phyloP scores from a whole-genome alignment of 2,113 vertebrate species.

The Sinosuthora webbiana region DNA sequence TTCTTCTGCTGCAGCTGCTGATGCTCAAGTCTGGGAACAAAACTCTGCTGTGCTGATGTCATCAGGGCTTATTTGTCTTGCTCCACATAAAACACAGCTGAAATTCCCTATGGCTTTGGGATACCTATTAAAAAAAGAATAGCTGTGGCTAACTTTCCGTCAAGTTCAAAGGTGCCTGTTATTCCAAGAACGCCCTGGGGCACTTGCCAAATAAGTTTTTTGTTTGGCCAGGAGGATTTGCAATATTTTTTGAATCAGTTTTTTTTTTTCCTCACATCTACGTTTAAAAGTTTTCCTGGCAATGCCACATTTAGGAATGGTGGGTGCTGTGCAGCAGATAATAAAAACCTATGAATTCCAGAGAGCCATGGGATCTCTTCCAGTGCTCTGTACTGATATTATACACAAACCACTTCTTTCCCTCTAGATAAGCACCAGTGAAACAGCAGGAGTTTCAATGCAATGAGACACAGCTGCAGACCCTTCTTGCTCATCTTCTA shows the following conservation, averaged over 20 bases:
- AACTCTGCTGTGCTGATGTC: background rate
- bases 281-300: background rate
- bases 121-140: constrained; percentile 12
- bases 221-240: background rate
- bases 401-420: background rate
- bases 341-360: background rate
- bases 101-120: constrained; percentile 25
- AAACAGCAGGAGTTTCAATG: background rate
- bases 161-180: constrained; percentile 30
- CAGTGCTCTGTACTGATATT: background rate
- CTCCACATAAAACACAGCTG: background rate
- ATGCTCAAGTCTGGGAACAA: background rate
- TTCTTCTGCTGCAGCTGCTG: background rate
- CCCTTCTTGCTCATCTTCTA: background rate
- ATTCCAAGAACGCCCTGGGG: background rate
- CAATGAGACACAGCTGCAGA: background rate
- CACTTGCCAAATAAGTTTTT: background rate
- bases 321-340: background rate
- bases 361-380: background rate
- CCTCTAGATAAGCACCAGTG: background rate
- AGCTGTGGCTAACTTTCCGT: constrained; percentile 11
- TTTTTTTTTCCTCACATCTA: background rate
- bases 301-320: background rate
- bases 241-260: background rate
- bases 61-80: background rate